phyloP scores from a whole-genome alignment of 1,140 invertebrate species.

The Micrasema minimum region DNA sequence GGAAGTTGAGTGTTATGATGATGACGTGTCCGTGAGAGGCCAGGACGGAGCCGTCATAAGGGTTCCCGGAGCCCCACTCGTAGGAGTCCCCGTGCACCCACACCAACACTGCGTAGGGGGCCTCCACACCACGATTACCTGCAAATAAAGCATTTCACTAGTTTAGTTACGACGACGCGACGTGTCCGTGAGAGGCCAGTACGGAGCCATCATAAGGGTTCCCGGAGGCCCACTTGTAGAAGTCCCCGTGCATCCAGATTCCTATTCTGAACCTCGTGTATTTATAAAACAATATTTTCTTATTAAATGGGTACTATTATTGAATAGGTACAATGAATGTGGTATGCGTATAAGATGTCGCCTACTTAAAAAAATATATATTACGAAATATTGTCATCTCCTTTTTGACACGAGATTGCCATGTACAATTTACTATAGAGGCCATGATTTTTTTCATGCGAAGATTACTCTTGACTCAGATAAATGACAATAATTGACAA shows the following conservation, averaged over 20 bases:
- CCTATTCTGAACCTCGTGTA: background rate
- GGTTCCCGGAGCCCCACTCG: slow-evolving; percentile 86
- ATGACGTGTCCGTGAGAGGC: slow-evolving; percentile 88
- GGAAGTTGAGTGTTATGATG: slow-evolving; percentile 90
- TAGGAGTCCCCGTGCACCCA: slow-evolving; percentile 88
- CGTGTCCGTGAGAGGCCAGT: slow-evolving; percentile 86
- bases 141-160: slow-evolving; percentile 49
- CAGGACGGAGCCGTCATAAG: slow-evolving; percentile 88
- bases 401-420: too few relatives aligned
- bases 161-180: slow-evolving; percentile 60
- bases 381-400: too few relatives aligned
- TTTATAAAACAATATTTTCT: background rate
- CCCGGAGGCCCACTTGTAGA: slow-evolving; percentile 86
- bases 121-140: slow-evolving; percentile 80
- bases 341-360: too few relatives aligned
- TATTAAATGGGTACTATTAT: too few relatives aligned
- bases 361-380: too few relatives aligned
- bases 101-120: slow-evolving; percentile 79
- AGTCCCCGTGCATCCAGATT: slow-evolving; percentile 87
- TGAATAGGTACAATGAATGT: too few relatives aligned
- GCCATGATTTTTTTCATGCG: too few relatives aligned
- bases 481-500: too few relatives aligned
- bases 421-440: too few relatives aligned
- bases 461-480: too few relatives aligned
- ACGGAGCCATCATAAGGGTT: slow-evolving; percentile 89